Conservation (phyloP, 64 coral and sea anemone genomes). For the Montipora cactus region DNA sequence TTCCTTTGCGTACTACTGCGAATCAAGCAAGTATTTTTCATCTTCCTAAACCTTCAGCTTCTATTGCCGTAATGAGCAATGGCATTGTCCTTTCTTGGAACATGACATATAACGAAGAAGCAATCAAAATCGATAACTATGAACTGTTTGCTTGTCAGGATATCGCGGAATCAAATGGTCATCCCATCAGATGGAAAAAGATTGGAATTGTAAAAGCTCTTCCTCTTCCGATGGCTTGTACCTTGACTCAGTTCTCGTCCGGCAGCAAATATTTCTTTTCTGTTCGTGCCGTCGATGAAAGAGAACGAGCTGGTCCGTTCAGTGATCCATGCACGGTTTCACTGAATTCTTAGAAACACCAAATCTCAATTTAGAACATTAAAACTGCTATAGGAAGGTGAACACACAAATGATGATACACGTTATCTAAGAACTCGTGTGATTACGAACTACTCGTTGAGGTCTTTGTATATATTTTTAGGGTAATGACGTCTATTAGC, state of each 20-base stretch:
- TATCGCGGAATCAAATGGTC: conserved; percentile 33
- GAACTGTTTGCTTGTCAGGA: conserved; percentile 95
- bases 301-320: conserved; percentile 80
- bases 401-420: neutral
- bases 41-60: conserved; percentile 76
- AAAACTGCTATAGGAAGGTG: neutral
- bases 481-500: no score
- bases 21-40: neutral
- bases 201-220: conserved; percentile 88
- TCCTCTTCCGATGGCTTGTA: conserved; percentile 96
- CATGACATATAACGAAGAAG: conserved; percentile 63
- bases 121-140: conserved; percentile 71
- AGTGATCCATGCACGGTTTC: conserved; percentile 90
- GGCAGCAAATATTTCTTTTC: conserved; percentile 95
- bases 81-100: conserved; percentile 97
- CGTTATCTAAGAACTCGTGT: no score
- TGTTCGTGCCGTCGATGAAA: conserved; percentile 86
- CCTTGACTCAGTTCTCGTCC: conserved; percentile 90
- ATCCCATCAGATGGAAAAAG: conserved; percentile 89
- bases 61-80: conserved; percentile 78
- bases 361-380: neutral
- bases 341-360: conserved; percentile 42
- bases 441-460: no score
- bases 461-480: no score
- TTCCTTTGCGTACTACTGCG: neutral